A percentile compares a stretch with the other conserved stretches of the same genome.
Evolutionary conservation across 2,113 vertebrate species (phyloP).

Genomic region (Gopherus flavomarginatus): DNA sequence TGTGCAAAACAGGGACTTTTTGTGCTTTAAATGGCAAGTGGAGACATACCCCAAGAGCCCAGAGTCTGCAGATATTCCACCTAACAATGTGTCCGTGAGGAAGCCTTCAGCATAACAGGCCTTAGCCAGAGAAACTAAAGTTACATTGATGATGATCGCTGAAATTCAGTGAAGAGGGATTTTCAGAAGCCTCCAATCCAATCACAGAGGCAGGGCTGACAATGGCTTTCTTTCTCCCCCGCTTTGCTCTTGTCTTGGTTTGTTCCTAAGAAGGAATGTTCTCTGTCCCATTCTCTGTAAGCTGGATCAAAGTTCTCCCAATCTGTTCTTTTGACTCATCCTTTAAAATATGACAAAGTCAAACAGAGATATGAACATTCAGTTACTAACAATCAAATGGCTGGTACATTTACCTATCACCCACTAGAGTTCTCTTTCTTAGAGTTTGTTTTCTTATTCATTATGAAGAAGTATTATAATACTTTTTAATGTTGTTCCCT

Average conservation of each 20-base stretch:
- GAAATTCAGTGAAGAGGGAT: background rate
- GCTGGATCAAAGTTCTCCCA: accelerated
- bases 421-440: too few relatives aligned
- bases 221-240: background rate
- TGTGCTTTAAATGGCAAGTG: too few relatives aligned
- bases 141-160: background rate
- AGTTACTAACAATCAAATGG: too few relatives aligned
- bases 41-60: background rate
- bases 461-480: too few relatives aligned
- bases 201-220: background rate
- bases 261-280: background rate
- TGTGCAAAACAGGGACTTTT: too few relatives aligned
- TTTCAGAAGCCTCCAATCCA: background rate
- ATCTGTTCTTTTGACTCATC: accelerated
- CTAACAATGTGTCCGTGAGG: background rate
- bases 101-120: too few relatives aligned
- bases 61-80: background rate
- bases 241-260: background rate
- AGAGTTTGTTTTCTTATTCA: too few relatives aligned
- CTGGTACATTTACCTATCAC: too few relatives aligned
- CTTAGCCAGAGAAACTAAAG: background rate
- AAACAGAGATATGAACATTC: background rate
- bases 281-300: background rate
- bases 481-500: too few relatives aligned
- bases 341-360: background rate